Base-by-base conservation (phyloP, 2,797 vertebrate species). In the Paguma larvata region DNA sequence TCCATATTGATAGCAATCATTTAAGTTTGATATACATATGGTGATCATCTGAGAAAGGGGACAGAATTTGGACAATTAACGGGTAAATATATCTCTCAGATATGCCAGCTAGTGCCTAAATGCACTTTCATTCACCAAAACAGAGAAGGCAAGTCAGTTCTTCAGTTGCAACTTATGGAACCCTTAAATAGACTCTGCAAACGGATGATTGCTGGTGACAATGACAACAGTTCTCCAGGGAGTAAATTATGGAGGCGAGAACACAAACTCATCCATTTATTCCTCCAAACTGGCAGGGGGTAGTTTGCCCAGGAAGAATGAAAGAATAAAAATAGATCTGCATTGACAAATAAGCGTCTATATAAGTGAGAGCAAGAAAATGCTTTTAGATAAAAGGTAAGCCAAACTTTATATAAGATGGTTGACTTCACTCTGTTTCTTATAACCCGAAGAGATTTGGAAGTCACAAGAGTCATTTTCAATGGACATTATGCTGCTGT, bases 281-380 rank as follows among this genome's bases (percentile, higher is more conserved):
- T 95, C 21, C 34, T 90, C 59, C 73, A 82, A 94, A 80, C 15
- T 44, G 19, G 32, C 62, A 62, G 91, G 44, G 5, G 12, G 8
- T 59, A 80, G 46, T n/a, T 59, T n/a, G 0, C 32, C 32, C 3
- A 48, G 27, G 32, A 79, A 25, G 21, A 73, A 68, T 30, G 11
- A 14, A 68, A 93, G 46, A 83, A 72, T 87, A 93, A 87, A 97
- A 84, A 83, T 68, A 96, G 84, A n/a, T 6, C 34, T 32, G 2
- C n/a, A 80, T 67, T 91, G 56, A 91, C 67, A 91, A 68, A 65
- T 30, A n/a, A 80, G 32, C 3, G 75, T 93, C 53, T 75, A 21
- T 27, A 6, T 79, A 75, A 13, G 41, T 59, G 65, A 68, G 14
- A 89, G 16, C 5, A 83, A 75, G 1, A 3, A n/a, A 87, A 48